A percentile compares a stretch with the other conserved stretches of the same genome.
phyloP scores from a whole-genome alignment of 1,140 invertebrate species.

The Drosophila chauvacae region DNA sequence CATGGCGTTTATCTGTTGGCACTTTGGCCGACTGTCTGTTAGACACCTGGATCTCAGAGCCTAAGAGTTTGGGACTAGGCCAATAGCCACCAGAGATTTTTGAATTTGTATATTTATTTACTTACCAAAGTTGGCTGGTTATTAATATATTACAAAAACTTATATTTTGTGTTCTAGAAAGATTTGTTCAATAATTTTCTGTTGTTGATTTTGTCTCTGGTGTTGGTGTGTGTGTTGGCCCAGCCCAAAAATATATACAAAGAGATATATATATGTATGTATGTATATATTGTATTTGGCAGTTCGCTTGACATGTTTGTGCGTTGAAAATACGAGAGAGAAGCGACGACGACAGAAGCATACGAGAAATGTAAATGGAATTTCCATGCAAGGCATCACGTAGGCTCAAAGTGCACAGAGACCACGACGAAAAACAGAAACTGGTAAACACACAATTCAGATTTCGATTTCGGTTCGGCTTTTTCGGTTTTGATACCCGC shows the following conservation, averaged over 20 bases:
- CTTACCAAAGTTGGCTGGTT: not conserved
- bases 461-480: constrained; percentile 13
- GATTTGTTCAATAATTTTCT: constrained; percentile 33
- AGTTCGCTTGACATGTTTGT: constrained; percentile 16
- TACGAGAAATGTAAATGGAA: constrained; percentile 61
- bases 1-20: not conserved
- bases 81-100: too few relatives aligned
- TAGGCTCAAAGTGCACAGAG: constrained; percentile 56
- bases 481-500: constrained; percentile 18
- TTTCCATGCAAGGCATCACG: constrained; percentile 69
- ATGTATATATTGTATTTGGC: constrained; percentile 16
- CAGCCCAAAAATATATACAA: constrained; percentile 6
- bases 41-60: too few relatives aligned
- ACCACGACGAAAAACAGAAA: constrained; percentile 7
- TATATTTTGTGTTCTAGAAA: constrained; percentile 2
- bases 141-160: not conserved
- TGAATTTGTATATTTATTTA: not conserved
- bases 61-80: too few relatives aligned
- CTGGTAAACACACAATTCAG: constrained; percentile 31
- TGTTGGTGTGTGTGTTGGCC: not conserved
- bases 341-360: not conserved
- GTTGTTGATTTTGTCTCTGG: constrained; percentile 10
- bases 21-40: not conserved
- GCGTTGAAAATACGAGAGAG: constrained; percentile 8
- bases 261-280: not conserved